phyloP scores from a whole-genome alignment of 2,113 vertebrate genomes.

The Turdus rufiventris region DNA sequence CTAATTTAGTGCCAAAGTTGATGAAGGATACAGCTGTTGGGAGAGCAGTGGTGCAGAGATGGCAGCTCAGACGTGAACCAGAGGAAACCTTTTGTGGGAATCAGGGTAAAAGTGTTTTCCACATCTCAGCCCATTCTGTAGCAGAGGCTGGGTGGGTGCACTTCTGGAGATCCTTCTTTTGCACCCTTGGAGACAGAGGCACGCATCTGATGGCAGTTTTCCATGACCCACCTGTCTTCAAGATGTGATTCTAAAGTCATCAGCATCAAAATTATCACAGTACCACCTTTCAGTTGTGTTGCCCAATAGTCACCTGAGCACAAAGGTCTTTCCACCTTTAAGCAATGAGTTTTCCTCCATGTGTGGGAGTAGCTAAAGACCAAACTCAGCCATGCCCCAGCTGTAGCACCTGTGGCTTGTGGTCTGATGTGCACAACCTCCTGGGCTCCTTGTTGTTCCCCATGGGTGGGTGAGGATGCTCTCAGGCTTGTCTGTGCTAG shows the following conservation, averaged over 20 bases:
- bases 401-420: neutral
- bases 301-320: neutral
- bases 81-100: neutral
- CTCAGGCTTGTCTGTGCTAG: neutral
- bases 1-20: neutral
- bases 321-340: neutral
- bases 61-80: neutral
- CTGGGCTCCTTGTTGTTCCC: neutral
- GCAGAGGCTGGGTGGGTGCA: neutral
- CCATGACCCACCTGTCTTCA: neutral
- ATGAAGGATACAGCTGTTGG: neutral
- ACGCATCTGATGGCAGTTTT: neutral
- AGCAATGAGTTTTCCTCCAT: neutral
- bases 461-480: neutral
- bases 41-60: neutral
- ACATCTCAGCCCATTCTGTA: neutral
- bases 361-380: neutral
- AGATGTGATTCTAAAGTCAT: neutral
- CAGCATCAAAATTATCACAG: neutral
- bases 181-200: neutral
- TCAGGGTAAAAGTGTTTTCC: neutral
- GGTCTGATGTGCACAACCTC: neutral
- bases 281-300: neutral
- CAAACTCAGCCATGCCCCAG: neutral
- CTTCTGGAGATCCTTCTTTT: neutral